Base-by-base conservation (phyloP, 2,888 invertebrate species). In the Drosophila atroscutellata region DNA sequence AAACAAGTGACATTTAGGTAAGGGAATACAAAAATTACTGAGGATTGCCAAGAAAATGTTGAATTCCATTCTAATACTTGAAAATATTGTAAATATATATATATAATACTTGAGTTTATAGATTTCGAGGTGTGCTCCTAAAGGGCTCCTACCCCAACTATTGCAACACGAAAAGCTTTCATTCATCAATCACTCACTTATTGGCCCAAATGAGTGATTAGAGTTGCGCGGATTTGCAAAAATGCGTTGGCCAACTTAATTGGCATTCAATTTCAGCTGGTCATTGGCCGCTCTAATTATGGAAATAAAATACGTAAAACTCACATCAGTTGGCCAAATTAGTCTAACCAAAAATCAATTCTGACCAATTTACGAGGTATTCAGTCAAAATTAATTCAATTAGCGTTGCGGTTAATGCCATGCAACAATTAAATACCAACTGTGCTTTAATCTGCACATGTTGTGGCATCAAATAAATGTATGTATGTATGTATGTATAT, bases 381-480 rank as follows among this genome's bases (percentile, higher is more conserved):
- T 74, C 76, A 76, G 68, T 74, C 58, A 76, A 78, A 87, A 72
- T 72, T 68, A 78, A 87, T 87, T 85, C 58, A 85, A 83, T 84
- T 82, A 75, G 78, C 72, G 52, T 39, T 47, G 9, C 50, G 51
- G 37, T 32, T 58, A 36, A 58, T 2, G 18, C 28, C 32, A 58
- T 2, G 18, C 28, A 18, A 30, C 18, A 18, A n/a, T 9, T 37
- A 34, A 30, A 52, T 8, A 45, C 26, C 11, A 37, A 56, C 50
- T 28, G 34, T 20, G 52, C 64, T 56, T 71, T 45, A 75, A 66
- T 39, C 32, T 39, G 32, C 37, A 34, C 24, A 34, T 6, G 13
- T 57, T 50, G 18, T 52, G 15, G n/a, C 24, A 32, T 7, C 51
- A 56, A 26, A 18, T 52, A 52, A 24, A 34, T 42, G 20, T 20